These are phyloP conservation scores for Lasioglossum calceatum DNA, from an alignment of 2,888 invertebrate genomes.

Conservation along the genomic window DNA sequence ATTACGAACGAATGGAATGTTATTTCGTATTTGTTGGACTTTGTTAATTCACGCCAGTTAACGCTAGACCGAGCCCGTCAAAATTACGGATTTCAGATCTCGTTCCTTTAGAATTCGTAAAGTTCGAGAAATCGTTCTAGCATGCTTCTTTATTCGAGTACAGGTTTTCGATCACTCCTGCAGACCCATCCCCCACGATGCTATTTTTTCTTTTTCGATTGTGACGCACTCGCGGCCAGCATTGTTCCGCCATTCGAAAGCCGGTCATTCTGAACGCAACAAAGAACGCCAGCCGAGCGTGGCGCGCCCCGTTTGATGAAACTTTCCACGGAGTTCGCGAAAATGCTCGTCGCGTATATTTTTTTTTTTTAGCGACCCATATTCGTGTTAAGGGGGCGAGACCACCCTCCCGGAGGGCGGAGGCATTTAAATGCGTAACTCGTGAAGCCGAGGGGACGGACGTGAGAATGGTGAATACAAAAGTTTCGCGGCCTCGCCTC, in stretches of 20 bases:
- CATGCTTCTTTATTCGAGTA: background rate
- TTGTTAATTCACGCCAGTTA: background rate
- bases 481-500: background rate
- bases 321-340: slow-evolving; percentile 1
- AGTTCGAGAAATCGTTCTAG: too few species aligned
- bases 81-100: background rate
- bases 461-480: background rate
- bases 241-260: slow-evolving; percentile 3
- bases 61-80: background rate
- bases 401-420: background rate
- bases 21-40: too few species aligned
- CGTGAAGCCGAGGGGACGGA: background rate
- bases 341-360: background rate
- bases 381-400: slow-evolving; percentile 1
- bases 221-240: slow-evolving; percentile 1
- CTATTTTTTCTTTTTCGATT: slow-evolving; percentile 2
- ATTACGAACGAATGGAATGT: too few species aligned
- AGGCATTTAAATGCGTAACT: background rate
- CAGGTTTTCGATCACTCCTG: background rate
- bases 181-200: background rate
- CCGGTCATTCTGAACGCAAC: background rate
- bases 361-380: slow-evolving; percentile 1
- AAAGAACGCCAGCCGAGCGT: background rate
- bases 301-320: background rate
- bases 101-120: too few species aligned